Evolutionary conservation across 2,113 vertebrate species (phyloP), one percentile per base, ranked within the genome.

Genomic region (Leptocoma aspasia): DNA sequence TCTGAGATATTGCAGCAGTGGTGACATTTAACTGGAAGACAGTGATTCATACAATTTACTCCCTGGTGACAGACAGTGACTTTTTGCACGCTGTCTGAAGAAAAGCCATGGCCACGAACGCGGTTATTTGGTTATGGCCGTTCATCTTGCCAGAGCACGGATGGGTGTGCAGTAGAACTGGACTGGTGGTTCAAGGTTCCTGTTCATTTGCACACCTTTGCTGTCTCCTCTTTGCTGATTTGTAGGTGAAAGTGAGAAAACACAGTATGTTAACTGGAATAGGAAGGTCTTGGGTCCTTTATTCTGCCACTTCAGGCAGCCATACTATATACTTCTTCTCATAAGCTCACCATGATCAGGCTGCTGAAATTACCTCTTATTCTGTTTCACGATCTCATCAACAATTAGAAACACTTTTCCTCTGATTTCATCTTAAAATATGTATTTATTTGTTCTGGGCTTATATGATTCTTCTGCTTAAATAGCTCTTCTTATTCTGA

Each of bases 11-110:
- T 78, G 83, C 96, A 73, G 90, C 68, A 69, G 65, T 39, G 50
- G 42, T 95, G 95, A 96, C 95, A 94, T 95, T 93, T 96, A 86
- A 11, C 86, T 89, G 90, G 90, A 94, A 95, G 94, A 92, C 82
- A 61, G 89, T 93, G 94, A 97, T 86, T 96, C 94, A 97, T 59
- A 82, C 27, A 64, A 68, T 92, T 92, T 94, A 93, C 86, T 94
- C 91, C 33, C 68, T 56, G 42, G 86, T 86, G 90, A 92, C 92
- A 96, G 94, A 93, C 63, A 0, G 68, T 54, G 64, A 59, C 76
- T 95, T 61, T 31, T 78, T 37, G 30, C 9, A 53, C 0, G 0
- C 21, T 59, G 52, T 39, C 52, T 73, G 52, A 63, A 86, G 82
- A 59, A 50, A 83, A 89, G 39, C 35, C 31, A 21, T 41, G 72